Base-by-base conservation (phyloP, 2,797 vertebrate species). In the Siniperca obscura region DNA sequence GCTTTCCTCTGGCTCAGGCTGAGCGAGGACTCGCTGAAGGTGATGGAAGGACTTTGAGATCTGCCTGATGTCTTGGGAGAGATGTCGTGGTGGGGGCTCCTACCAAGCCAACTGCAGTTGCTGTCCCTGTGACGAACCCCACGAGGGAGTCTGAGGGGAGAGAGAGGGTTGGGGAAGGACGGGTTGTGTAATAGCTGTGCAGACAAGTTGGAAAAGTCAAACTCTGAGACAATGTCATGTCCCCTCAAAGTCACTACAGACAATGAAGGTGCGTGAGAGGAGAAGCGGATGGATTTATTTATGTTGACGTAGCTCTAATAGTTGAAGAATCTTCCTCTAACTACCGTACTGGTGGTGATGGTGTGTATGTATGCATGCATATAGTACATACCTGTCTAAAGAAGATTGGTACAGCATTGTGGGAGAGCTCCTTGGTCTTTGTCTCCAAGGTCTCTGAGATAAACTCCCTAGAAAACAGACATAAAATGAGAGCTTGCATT, bases 1-100 rank as follows among this genome's bases (percentile, higher is more conserved):
- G 91, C 78, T 89, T 95, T 96, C 71, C 90, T 95, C 90, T 96
- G 95, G 83, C 90, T 94, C 67, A 96, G 94, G 76, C 94, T 95
- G 80, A 94, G 73, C 0, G 91, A 93, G 78, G 96, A 96, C 66
- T 96, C 95, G 19, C 94, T 96, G 83, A 95, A 90, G 70, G 94
- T 92, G 86, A 95, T 92, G 82, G 93, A 95, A 66, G 94, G 94
- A 89, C 93, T 95, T 74, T 95, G 90, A 72, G 93, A 93, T 84
- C 93, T 89, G 69, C 83, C 90, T 17, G 93, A 89, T 46, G 85
- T 74, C 81, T 95, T 95, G 13, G 84, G 91, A 84, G 95, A 94
- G 22, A 90, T 83, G 73, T 93, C 93, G 16, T 94, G 91, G 34
- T 94, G 94, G 70, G 95, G 90, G 88, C 92, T 95, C 75, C 90